A percentile compares a stretch with the other conserved stretches of the same genome.
phyloP scores from a whole-genome alignment of 2,888 invertebrate genomes.

The Andrena minutula region DNA sequence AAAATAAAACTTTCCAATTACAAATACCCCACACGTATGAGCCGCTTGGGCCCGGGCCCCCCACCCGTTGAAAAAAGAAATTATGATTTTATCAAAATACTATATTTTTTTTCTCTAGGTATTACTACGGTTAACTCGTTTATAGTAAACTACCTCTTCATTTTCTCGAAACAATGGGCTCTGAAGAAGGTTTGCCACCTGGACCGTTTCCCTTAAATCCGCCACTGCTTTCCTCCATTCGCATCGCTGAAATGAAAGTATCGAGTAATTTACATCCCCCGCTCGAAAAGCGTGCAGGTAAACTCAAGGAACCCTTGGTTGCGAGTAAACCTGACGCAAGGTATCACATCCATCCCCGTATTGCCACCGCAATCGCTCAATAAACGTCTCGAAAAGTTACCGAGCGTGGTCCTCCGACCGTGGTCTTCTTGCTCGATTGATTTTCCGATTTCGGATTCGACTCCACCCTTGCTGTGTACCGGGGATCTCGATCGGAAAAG shows the following conservation, averaged over 20 bases:
- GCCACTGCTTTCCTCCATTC: no score
- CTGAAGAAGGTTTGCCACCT: no score
- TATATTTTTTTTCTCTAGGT: no score
- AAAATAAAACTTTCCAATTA: no score
- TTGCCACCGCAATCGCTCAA: background rate
- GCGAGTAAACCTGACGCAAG: background rate
- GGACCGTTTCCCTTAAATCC: no score
- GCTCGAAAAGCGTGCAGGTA: background rate
- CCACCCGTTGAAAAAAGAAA: no score
- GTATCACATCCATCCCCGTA: background rate
- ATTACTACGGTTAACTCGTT: no score
- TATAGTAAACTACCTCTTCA: no score
- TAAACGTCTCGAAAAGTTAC: background rate
- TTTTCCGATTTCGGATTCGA: slow-evolving; percentile 2
- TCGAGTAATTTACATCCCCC: background rate
- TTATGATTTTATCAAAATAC: no score
- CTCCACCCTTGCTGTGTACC: background rate
- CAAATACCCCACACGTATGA: no score
- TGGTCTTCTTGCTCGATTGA: slow-evolving; percentile 9
- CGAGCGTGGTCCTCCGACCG: background rate
- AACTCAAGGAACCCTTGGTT: background rate
- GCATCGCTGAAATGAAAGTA: background rate
- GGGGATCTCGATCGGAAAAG: background rate
- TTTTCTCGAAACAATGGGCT: no score
- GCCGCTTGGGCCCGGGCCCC: no score